Evolutionary conservation across 2,113 vertebrate genomes (phyloP), one percentile per base, ranked within the genome.

Genomic region (Reinhardtius hippoglossoides): DNA sequence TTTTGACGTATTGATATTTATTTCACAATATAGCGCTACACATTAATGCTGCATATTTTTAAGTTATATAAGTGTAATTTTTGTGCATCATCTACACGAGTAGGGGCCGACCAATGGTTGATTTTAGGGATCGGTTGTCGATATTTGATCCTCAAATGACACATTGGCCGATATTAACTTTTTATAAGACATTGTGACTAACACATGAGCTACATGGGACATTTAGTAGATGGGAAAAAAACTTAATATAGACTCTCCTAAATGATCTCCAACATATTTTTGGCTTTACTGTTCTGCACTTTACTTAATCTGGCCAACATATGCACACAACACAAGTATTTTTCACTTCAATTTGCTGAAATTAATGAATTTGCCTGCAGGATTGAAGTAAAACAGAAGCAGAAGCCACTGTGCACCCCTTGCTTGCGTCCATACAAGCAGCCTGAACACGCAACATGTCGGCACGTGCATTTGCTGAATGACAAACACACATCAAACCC

Each of bases 401-500:
- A 23, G 21, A 20, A 57, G 10, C 15, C 0, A 44, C 21, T 35
- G 62, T 24, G n/a, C 2, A 57, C 4, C 52, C 26, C 48, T 72
- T 65, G 9, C 67, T 69, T 67, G 63, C 35, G 31, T 20, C 50
- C 46, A 4, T 26, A 60, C 13, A 42, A 55, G 50, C 1, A 27
- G 69, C 58, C 27, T 58, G 9, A n/a, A 67, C 50, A 67, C 54
- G 35, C 71, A 2, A 26, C 9, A 55, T 40, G 50, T 68, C 16
- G 21, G 62, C 57, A 50, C 2, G 74, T 68, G 83, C 81, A 70
- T 91, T 84, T 90, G 91, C 73, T 89, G 88, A 88, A 74, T 10
- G 88, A 92, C 90, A 92, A 87, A 88, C 68, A 88, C 82, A 82
- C 79, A 80, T 20, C 60, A 58, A 62, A 44, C 52, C 67, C 46